These are phyloP conservation scores for Morone saxatilis DNA, from an alignment of 2,113 vertebrate species.

Conservation along the genomic window DNA sequence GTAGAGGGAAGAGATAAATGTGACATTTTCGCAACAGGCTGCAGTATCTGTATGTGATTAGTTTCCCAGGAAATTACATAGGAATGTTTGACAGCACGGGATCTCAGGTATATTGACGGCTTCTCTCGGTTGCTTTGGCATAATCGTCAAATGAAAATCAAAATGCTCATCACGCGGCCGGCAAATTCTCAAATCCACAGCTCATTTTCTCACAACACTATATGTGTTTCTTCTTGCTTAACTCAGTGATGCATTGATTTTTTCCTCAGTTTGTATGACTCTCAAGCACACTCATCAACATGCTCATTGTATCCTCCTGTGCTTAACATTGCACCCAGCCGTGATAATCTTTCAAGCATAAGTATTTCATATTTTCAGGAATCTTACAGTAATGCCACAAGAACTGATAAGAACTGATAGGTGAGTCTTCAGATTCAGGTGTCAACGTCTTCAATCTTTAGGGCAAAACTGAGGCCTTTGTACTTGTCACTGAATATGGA, in stretches of 20 bases:
- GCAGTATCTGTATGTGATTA: neutral
- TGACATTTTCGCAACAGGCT: slow-evolving; percentile 1
- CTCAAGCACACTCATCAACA: neutral
- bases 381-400: neutral
- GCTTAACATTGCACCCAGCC: neutral
- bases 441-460: too few relatives aligned
- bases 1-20: slow-evolving; percentile 16
- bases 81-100: neutral
- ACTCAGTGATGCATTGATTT: neutral
- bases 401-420: neutral
- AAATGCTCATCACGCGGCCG: neutral
- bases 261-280: neutral
- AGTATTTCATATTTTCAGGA: neutral
- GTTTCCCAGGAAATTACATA: neutral
- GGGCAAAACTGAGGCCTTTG: neutral
- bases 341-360: neutral
- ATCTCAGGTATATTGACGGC: neutral
- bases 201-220: neutral
- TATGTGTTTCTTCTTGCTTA: neutral
- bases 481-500: neutral
- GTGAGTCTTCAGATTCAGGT: neutral
- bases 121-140: neutral
- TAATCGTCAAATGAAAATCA: neutral
- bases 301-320: neutral
- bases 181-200: neutral